Base-by-base conservation (phyloP, 2,113 vertebrate species). In the Brachyhypopomus occidentalis region DNA sequence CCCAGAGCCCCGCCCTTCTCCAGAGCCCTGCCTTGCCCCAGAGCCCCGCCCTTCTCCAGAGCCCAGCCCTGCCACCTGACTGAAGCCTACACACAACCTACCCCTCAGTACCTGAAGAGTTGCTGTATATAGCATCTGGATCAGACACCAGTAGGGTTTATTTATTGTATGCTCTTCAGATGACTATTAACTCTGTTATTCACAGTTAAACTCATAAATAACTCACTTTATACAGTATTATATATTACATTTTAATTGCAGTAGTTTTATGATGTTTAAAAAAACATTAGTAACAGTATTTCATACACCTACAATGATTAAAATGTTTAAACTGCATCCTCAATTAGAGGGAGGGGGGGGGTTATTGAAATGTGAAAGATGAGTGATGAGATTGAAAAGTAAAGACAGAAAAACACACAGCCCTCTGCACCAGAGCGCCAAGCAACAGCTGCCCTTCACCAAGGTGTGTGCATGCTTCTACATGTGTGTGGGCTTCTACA, bases 401-500 rank as follows among this genome's bases (percentile, higher is more conserved):
- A 27, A 79, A 79, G 23, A 79, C 34, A 16, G 25, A 34, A 27
- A 77, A 60, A 85, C 63, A 71, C 58, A 72, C 55, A 74, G 72
- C 16, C 59, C 22, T 25, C 36, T 63, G 63, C 69, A 45, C 84
- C 85, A 80, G 85, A 85, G 86, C 80, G 84, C 77, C 79, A 86
- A 85, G 81, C 85, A 92, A 93, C 88, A 91, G 90, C 90, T 91
- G 90, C 78, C 88, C 88, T 87, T 85, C 80, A 89, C 62, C 87
- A 75, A 77, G 72, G 52, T 56, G 58, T 77, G 80, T 79, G 78
- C 83, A 86, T 82, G 80, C 9, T 66, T 27, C 70, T 76, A 78
- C 87, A 5, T 45, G 41, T 45, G 41, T 45, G 41, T 45, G 52
- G 3, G 38, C 7, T 3, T 38, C n/a, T n/a, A n/a, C n/a, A 7